phyloP scores from a whole-genome alignment of 2,888 invertebrate genomes.

The Melinaea marsaeus region DNA sequence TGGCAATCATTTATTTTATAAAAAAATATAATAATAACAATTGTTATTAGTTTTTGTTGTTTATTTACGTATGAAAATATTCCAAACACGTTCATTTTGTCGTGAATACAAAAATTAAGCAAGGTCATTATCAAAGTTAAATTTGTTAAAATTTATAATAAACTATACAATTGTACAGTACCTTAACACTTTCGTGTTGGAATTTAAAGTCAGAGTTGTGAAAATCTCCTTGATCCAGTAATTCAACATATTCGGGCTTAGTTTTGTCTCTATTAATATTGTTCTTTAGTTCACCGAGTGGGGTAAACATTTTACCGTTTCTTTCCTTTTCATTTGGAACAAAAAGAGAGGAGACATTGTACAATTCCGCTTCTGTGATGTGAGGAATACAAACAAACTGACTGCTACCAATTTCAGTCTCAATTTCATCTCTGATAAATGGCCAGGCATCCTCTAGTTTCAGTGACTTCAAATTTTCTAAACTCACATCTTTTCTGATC shows the following conservation, averaged over 20 bases:
- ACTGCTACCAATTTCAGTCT: constrained; percentile 72
- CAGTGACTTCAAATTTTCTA: constrained; percentile 65
- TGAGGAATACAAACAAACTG: constrained; percentile 73
- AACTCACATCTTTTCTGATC: constrained; percentile 73
- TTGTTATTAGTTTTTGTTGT: too few species aligned
- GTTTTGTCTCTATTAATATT: constrained; percentile 66
- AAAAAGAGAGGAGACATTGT: constrained; percentile 70
- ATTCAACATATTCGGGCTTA: constrained; percentile 57
- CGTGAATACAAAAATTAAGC: too few species aligned
- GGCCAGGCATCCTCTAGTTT: constrained; percentile 75
- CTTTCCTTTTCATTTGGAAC: constrained; percentile 68
- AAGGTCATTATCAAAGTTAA: too few species aligned
- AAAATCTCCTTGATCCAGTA: constrained; percentile 60
- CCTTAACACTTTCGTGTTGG: constrained; percentile 73
- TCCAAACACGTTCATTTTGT: too few species aligned
- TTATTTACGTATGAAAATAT: too few species aligned
- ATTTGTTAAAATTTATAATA: background rate
- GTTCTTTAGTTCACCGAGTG: constrained; percentile 63
- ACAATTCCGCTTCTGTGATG: constrained; percentile 72
- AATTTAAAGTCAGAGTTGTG: constrained; percentile 65
- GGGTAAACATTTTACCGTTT: constrained; percentile 71
- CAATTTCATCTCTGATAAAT: constrained; percentile 74
- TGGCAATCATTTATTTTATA: too few species aligned
- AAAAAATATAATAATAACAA: too few species aligned
- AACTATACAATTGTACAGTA: constrained; percentile 20